phyloP scores from a whole-genome alignment of 2,888 invertebrate genomes.

The Conomelus anceps region DNA sequence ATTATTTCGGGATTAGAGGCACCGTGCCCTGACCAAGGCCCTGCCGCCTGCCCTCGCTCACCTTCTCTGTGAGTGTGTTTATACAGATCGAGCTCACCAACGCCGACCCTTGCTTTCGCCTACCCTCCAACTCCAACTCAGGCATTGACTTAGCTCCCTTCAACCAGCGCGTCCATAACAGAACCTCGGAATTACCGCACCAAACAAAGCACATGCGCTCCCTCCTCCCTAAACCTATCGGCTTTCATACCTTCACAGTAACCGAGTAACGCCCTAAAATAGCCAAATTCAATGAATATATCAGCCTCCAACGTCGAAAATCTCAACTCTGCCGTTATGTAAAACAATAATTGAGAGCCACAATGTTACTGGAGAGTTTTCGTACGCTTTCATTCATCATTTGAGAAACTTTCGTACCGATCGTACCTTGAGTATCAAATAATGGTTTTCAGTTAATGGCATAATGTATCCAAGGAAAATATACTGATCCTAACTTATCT shows the following conservation, averaged over 20 bases:
- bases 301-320: not conserved
- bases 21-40: not conserved
- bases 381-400: not conserved
- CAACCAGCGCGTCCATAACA: not conserved
- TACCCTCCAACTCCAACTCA: not conserved
- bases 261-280: not conserved
- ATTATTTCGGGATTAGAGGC: not conserved
- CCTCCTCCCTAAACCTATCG: not conserved
- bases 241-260: not conserved
- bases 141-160: not conserved
- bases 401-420: not conserved
- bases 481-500: no score
- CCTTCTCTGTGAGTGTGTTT: not conserved
- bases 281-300: not conserved
- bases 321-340: not conserved
- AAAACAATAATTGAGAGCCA: not conserved
- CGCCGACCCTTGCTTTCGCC: not conserved
- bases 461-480: no score
- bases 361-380: not conserved
- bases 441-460: no score
- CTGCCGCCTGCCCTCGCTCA: not conserved
- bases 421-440: not conserved
- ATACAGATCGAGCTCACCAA: not conserved
- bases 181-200: not conserved
- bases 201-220: not conserved